Percentiles rank a stretch among this genome's conserved stretches.
These are phyloP conservation scores for Thryonomys swinderianus DNA, from an alignment of 2,113 vertebrate genomes.

Conservation along the genomic window DNA sequence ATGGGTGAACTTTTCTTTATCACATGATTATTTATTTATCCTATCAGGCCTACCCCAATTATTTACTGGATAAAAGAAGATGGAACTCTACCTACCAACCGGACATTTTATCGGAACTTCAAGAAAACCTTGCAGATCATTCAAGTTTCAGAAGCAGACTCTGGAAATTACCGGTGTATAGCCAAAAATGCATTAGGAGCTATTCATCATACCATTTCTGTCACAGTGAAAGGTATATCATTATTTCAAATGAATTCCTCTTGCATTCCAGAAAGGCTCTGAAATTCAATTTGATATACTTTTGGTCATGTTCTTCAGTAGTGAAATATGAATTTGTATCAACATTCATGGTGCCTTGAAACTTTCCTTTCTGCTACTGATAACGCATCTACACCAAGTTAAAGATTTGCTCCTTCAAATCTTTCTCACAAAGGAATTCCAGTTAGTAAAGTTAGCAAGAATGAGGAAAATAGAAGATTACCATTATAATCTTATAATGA, in stretches of 20 bases:
- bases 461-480: conserved; percentile 18
- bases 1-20: neutral
- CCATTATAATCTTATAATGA: neutral
- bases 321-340: conserved; percentile 51
- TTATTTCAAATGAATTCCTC: neutral
- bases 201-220: conserved; percentile 91
- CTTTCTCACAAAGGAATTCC: conserved; percentile 29
- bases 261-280: neutral
- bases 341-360: neutral
- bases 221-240: conserved; percentile 93
- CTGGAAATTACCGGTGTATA: conserved; percentile 95
- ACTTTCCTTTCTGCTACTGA: neutral
- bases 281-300: neutral
- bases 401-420: neutral
- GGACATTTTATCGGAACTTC: conserved; percentile 92
- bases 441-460: conserved; percentile 26
- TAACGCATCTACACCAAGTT: conserved; percentile 23
- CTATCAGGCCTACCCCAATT: conserved; percentile 93
- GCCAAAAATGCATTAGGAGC: conserved; percentile 91
- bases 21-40: conserved; percentile 67
- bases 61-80: conserved; percentile 95
- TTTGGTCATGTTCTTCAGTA: conserved; percentile 16
- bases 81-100: conserved; percentile 90
- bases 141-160: conserved; percentile 94
- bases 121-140: conserved; percentile 94